phyloP scores from a whole-genome alignment of 2,797 vertebrate genomes.

The Typhlichthys eigenmanni region DNA sequence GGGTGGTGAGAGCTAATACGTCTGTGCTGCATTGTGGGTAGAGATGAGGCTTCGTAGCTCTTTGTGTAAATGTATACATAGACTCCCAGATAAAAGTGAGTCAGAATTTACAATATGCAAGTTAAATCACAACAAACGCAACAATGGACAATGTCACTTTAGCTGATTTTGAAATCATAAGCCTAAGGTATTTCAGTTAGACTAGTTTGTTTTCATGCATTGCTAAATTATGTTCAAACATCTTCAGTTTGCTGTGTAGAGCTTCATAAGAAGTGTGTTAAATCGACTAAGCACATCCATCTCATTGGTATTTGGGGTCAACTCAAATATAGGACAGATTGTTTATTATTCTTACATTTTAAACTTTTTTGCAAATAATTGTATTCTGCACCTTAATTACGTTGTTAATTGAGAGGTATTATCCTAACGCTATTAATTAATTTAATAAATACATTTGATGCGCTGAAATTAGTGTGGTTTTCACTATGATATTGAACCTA shows the following conservation, averaged over 20 bases:
- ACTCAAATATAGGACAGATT: too few species aligned
- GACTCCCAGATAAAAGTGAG: background rate
- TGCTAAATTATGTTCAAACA: too few species aligned
- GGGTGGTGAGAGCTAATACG: too few species aligned
- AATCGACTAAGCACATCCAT: too few species aligned
- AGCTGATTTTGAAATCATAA: conserved; percentile 9
- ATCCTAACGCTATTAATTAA: background rate
- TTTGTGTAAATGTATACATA: background rate
- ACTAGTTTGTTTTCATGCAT: too few species aligned
- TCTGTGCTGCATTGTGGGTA: too few species aligned
- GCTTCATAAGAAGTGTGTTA: too few species aligned
- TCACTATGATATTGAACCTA: background rate
- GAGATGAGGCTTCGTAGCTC: background rate
- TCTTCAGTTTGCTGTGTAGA: too few species aligned
- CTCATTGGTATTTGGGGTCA: too few species aligned
- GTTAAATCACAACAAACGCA: background rate
- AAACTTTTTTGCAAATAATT: conserved; percentile 20
- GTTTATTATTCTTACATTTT: background rate
- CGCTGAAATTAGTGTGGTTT: background rate
- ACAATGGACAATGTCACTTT: background rate
- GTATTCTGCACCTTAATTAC: conserved; percentile 19
- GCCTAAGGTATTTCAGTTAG: conserved; percentile 3
- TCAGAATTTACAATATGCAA: conserved; percentile 1
- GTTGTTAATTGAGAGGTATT: conserved; percentile 17
- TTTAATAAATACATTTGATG: conserved; percentile 5